Conservation (phyloP, 2,113 vertebrate species). For the Euleptes europaea region DNA sequence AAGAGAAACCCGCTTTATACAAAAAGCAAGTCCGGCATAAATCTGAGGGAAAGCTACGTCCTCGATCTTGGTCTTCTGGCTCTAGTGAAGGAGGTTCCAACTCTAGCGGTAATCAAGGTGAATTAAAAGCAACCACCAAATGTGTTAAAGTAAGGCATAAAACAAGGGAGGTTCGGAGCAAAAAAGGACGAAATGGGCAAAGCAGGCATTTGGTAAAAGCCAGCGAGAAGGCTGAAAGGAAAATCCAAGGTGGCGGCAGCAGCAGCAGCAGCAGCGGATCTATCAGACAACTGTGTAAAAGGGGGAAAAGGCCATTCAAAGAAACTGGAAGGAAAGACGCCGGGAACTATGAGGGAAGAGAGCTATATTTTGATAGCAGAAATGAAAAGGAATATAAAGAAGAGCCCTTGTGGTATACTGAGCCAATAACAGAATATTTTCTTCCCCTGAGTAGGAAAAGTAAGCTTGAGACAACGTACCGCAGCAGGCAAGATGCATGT, state of each 20-base stretch:
- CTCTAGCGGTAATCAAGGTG: constrained; percentile 91
- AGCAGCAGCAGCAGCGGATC: constrained; percentile 75
- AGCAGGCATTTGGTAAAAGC: constrained; percentile 82
- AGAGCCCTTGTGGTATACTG: constrained; percentile 98
- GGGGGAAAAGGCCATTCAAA: constrained; percentile 86
- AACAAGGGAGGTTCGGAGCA: constrained; percentile 87
- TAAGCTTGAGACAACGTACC: constrained; percentile 96
- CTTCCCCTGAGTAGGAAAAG: constrained; percentile 91
- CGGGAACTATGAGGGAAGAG: constrained; percentile 78
- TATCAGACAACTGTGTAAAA: constrained; percentile 86
- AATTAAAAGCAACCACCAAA: constrained; percentile 80
- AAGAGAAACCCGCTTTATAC: constrained; percentile 76
- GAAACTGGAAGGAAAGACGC: constrained; percentile 84
- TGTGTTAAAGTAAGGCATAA: constrained; percentile 88
- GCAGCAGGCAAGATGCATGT: constrained; percentile 80
- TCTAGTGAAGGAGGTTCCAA: constrained; percentile 97
- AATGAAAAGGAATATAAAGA: constrained; percentile 92
- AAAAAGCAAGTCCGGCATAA: constrained; percentile 88
- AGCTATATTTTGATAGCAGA: constrained; percentile 79
- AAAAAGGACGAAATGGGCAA: constrained; percentile 85
- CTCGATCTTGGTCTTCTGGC: constrained; percentile 95
- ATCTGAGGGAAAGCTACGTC: constrained; percentile 86
- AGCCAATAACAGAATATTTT: constrained; percentile 95
- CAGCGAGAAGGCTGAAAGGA: constrained; percentile 81
- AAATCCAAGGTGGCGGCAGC: constrained; percentile 76